These are phyloP conservation scores for Netelia virgata DNA, from an alignment of 2,888 invertebrate species.

Conservation along the genomic window DNA sequence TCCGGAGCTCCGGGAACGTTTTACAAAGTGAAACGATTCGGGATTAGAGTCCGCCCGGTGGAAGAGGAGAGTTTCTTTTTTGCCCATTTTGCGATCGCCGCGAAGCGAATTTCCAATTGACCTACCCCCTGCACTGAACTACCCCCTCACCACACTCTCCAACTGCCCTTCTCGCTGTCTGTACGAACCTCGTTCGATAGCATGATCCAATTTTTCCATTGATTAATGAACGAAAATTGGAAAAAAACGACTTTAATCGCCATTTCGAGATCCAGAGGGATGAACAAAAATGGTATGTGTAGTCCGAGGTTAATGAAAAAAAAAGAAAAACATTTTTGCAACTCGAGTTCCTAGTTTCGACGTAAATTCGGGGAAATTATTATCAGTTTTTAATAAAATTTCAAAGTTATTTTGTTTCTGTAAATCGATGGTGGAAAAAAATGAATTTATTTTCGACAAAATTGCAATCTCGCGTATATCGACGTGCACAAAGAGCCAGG, in stretches of 20 bases:
- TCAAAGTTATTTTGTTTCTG: no score
- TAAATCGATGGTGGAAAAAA: no score
- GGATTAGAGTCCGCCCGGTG: slow-evolving; percentile 53
- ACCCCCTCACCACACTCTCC: neutral
- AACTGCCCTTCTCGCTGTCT: neutral
- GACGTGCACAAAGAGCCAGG: neutral
- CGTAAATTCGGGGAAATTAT: no score
- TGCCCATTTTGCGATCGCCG: slow-evolving; percentile 41
- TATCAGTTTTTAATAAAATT: no score
- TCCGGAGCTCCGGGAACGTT: slow-evolving; percentile 60
- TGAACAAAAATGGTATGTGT: neutral
- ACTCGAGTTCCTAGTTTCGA: neutral
- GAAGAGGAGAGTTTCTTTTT: slow-evolving; percentile 25
- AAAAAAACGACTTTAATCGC: neutral
- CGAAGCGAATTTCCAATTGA: slow-evolving; percentile 59
- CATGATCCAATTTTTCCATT: slow-evolving; percentile 11
- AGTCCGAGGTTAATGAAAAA: neutral
- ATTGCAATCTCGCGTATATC: neutral
- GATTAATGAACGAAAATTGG: slow-evolving; percentile 14
- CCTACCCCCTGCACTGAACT: no score
- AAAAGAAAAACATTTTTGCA: neutral
- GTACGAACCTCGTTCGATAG: slow-evolving; percentile 5
- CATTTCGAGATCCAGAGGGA: neutral
- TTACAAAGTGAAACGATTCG: slow-evolving; percentile 69
- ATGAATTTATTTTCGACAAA: no score